These are phyloP conservation scores for Cryptosula pallasiana DNA, from an alignment of 2,888 invertebrate species.

Conservation along the genomic window DNA sequence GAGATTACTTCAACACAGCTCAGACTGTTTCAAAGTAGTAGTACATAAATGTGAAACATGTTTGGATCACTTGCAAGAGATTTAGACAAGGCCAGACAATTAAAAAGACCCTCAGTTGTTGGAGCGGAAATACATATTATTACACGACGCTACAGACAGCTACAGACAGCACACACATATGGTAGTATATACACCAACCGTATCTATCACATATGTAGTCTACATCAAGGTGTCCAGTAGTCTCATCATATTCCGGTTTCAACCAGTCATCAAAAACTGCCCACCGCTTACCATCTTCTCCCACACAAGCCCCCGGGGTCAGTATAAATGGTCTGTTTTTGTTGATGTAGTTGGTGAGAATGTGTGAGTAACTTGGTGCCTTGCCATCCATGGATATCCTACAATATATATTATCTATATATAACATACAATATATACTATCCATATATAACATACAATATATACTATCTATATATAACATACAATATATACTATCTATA, in stretches of 20 bases:
- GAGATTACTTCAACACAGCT: no score
- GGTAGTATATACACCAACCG: background rate
- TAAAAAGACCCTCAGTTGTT: no score
- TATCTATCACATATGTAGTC: background rate
- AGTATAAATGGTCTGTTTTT: constrained; percentile 15
- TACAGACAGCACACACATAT: no score
- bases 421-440: background rate
- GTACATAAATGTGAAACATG: no score
- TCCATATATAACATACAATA: background rate
- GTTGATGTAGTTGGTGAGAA: background rate
- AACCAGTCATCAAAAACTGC: background rate
- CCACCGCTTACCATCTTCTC: background rate
- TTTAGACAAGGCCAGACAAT: no score
- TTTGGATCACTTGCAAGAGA: no score
- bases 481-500: background rate
- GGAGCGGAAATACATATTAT: no score
- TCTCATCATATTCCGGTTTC: background rate
- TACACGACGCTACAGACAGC: no score
- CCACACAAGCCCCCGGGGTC: background rate
- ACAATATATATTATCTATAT: background rate
- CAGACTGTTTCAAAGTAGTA: no score
- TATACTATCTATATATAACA: background rate
- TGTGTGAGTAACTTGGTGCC: background rate
- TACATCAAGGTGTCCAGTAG: background rate
- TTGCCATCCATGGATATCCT: background rate